Conservation (phyloP, 2,888 invertebrate genomes). For the Machimus rusticus region DNA sequence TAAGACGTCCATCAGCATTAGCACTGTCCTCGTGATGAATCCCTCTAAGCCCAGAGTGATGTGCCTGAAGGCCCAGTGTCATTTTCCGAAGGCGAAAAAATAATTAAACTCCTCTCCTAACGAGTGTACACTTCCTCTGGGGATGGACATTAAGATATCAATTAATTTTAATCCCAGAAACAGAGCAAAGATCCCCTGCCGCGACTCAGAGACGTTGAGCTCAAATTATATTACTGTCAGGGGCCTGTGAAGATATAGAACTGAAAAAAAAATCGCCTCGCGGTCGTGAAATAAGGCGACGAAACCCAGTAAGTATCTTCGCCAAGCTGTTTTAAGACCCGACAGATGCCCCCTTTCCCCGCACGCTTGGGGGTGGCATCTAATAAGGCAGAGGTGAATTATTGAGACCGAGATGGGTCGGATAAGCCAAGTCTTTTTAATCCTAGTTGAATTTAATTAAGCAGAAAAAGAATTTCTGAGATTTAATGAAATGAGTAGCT, state of each 20-base stretch:
- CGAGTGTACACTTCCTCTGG: conserved; percentile 9
- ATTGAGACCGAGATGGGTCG: conserved; percentile 13
- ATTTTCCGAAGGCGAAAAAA: conserved; percentile 22
- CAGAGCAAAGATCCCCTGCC: background rate
- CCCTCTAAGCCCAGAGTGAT: background rate
- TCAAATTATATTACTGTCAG: conserved; percentile 14
- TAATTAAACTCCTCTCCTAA: conserved; percentile 24
- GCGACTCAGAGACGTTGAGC: background rate
- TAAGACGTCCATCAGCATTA: conserved; percentile 13
- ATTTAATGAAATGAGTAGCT: conserved; percentile 32
- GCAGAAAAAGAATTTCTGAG: conserved; percentile 29
- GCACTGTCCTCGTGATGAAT: conserved; percentile 5
- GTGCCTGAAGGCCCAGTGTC: background rate
- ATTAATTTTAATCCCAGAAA: conserved; percentile 37
- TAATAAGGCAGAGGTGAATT: conserved; percentile 29
- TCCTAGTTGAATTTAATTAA: conserved; percentile 36
- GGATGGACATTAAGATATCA: conserved; percentile 37
- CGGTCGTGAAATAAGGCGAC: conserved; percentile 16
- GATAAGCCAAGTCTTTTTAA: conserved; percentile 27
- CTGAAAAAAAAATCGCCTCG: background rate
- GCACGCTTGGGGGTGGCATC: background rate
- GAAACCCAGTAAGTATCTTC: background rate
- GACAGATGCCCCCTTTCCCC: background rate
- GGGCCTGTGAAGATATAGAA: background rate
- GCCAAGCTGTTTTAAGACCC: conserved; percentile 3